These are phyloP conservation scores for Tiliacea citrago DNA, from an alignment of 2,888 invertebrate genomes.

Conservation along the genomic window DNA sequence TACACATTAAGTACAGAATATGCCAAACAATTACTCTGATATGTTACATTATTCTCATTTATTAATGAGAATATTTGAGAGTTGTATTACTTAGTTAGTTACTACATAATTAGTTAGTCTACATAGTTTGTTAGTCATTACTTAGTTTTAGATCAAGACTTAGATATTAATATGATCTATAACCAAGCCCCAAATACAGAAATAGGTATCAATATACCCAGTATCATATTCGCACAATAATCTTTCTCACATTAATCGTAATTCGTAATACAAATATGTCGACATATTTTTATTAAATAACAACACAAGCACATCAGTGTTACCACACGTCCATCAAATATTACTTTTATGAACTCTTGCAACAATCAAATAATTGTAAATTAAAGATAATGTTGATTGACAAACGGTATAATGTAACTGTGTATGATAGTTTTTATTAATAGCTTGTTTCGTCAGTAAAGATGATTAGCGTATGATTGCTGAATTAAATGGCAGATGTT, in stretches of 20 bases:
- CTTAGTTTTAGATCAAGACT: no score
- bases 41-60: no score
- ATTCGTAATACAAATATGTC: not conserved
- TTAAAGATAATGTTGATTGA: conserved; percentile 43
- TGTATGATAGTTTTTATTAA: conserved; percentile 35
- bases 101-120: no score
- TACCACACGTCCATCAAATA: conserved; percentile 33
- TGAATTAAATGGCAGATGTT: conserved; percentile 20
- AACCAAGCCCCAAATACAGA: not conserved
- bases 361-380: conserved; percentile 32
- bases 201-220: not conserved
- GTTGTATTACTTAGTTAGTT: no score
- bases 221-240: not conserved
- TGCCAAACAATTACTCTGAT: no score
- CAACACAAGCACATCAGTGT: conserved; percentile 18
- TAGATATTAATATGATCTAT: no score
- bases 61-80: no score
- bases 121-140: no score
- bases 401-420: conserved; percentile 27
- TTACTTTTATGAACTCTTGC: conserved; percentile 23
- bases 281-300: conserved; percentile 9
- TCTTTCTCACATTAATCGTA: not conserved
- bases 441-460: conserved; percentile 19
- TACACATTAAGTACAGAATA: no score
- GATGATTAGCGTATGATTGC: conserved; percentile 21